A percentile compares a stretch with the other conserved stretches of the same genome.
phyloP scores from a whole-genome alignment of 2,113 vertebrate species.

The Vidua macroura region DNA sequence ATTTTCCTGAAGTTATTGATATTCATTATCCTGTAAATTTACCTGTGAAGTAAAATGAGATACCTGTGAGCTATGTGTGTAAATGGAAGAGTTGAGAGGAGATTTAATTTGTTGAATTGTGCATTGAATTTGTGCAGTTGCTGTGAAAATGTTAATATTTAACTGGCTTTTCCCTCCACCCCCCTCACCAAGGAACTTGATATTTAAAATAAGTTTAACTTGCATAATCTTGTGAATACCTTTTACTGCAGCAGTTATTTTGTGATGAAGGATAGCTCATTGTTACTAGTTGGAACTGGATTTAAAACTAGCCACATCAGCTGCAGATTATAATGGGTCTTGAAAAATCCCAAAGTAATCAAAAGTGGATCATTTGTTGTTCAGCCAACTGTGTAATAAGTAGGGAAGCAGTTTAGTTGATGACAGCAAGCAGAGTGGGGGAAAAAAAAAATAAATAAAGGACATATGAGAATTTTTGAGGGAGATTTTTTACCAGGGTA shows the following conservation, averaged over 20 bases:
- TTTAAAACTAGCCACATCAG: constrained; percentile 72
- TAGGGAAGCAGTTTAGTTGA: constrained; percentile 44
- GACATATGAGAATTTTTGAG: neutral
- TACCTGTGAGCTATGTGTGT: neutral
- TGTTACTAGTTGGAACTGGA: constrained; percentile 64
- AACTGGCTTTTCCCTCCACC: neutral
- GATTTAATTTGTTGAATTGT: neutral
- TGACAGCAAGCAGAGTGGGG: neutral
- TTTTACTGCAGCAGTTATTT: neutral
- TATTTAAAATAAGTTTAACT: neutral
- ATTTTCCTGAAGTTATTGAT: neutral
- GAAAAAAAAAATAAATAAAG: neutral
- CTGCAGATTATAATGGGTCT: constrained; percentile 21
- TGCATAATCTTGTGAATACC: neutral
- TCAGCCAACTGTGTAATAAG: constrained; percentile 52
- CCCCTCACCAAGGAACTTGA: neutral
- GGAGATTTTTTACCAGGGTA: neutral
- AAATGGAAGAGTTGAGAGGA: neutral
- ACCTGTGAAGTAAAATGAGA: neutral
- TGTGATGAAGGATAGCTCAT: constrained; percentile 3
- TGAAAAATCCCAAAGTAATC: constrained; percentile 56
- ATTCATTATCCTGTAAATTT: neutral
- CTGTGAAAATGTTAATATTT: neutral
- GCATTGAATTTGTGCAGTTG: neutral
- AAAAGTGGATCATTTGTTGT: constrained; percentile 59